phyloP scores from a whole-genome alignment of 2,113 vertebrate genomes.

The Elaphurus davidianus region DNA sequence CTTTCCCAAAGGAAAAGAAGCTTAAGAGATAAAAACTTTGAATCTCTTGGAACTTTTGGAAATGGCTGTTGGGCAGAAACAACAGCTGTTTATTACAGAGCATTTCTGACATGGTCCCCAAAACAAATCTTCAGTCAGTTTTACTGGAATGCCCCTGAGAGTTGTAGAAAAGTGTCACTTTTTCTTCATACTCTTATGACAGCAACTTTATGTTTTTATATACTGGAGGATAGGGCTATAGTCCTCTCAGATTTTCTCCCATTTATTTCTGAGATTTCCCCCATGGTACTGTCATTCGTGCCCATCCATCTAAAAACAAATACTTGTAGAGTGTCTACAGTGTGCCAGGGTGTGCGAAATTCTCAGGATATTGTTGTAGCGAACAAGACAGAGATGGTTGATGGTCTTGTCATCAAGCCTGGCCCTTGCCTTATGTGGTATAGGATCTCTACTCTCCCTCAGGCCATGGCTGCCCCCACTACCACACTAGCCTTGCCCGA shows the following conservation, averaged over 20 bases:
- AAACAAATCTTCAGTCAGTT: neutral
- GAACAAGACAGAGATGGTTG: neutral
- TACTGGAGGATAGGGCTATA: neutral
- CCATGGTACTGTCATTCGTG: neutral
- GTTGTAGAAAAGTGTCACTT: neutral
- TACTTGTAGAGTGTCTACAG: neutral
- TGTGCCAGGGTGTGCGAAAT: neutral
- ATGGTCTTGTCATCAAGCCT: neutral
- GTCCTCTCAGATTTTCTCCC: neutral
- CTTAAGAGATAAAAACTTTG: neutral
- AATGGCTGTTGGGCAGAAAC: constrained; percentile 10
- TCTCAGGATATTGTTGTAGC: neutral
- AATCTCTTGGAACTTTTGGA: neutral
- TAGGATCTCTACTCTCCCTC: neutral
- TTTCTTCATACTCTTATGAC: neutral
- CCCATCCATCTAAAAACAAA: neutral
- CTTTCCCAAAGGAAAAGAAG: neutral
- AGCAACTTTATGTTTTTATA: constrained; percentile 14
- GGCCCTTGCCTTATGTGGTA: neutral
- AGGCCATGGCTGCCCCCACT: neutral
- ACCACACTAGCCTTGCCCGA: neutral
- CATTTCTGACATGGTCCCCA: neutral
- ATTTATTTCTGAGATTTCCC: neutral
- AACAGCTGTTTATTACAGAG: neutral
- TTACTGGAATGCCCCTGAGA: neutral